phyloP scores from a whole-genome alignment of 2,797 vertebrate genomes.

The Tachyglossus aculeatus region DNA sequence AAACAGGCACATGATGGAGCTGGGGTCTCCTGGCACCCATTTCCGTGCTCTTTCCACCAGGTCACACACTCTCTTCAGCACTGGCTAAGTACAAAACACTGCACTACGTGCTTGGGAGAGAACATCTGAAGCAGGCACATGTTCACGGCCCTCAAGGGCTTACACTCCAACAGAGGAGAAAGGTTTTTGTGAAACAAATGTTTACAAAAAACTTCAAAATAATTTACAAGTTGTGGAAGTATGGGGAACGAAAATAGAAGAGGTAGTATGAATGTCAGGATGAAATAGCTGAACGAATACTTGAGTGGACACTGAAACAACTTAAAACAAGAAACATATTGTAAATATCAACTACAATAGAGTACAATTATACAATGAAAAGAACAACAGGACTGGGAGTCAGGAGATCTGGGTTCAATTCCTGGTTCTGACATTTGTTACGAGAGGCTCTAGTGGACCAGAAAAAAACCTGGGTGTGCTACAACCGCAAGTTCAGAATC shows the following conservation, averaged over 20 bases:
- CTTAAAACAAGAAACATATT: too few relatives aligned
- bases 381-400: background rate
- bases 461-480: too few relatives aligned
- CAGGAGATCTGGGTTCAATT: background rate
- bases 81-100: too few relatives aligned
- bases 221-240: background rate
- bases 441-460: too few relatives aligned
- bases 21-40: too few relatives aligned
- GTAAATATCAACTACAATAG: too few relatives aligned
- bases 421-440: background rate
- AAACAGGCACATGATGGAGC: too few relatives aligned
- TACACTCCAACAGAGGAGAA: background rate
- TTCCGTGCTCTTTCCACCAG: too few relatives aligned
- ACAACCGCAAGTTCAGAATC: too few relatives aligned
- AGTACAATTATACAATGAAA: too few relatives aligned
- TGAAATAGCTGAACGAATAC: too few relatives aligned
- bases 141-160: background rate
- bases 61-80: background rate
- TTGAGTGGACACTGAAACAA: too few relatives aligned
- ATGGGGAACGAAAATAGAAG: background rate
- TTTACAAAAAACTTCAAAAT: slow-evolving; percentile 1
- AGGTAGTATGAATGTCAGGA: background rate
- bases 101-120: background rate
- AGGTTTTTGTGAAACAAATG: background rate
- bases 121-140: rapidly evolving